phyloP scores from a whole-genome alignment of 1,140 invertebrate species.

The Drosophila funebris region DNA sequence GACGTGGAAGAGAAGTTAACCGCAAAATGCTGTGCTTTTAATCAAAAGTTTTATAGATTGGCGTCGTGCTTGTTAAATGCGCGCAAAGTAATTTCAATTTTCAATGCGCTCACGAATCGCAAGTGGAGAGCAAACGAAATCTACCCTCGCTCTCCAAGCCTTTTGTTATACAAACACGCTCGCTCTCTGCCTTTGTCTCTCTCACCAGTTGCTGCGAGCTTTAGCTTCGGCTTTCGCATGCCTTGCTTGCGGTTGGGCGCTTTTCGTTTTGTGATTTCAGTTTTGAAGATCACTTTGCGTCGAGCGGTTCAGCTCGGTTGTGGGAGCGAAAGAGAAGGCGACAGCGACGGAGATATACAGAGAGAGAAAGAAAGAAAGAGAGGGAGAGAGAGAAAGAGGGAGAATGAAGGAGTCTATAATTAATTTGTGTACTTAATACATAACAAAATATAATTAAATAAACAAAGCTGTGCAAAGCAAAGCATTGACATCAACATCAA shows the following conservation, averaged over 20 bases:
- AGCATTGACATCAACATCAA: background rate
- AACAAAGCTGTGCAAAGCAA: constrained; percentile 35
- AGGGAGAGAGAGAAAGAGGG: background rate
- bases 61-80: constrained; percentile 59
- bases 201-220: constrained; percentile 46
- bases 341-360: background rate
- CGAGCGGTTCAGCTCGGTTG: constrained; percentile 28
- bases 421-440: constrained; percentile 61
- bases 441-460: constrained; percentile 54
- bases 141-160: background rate
- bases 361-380: background rate
- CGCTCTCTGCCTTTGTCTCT: constrained; percentile 8
- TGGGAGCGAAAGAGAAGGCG: constrained; percentile 9
- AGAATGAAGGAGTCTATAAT: constrained; percentile 25
- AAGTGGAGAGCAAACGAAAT: constrained; percentile 4
- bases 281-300: constrained; percentile 71
- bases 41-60: constrained; percentile 78
- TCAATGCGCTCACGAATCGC: constrained; percentile 23
- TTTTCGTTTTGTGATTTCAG: constrained; percentile 58
- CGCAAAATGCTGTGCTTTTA: constrained; percentile 63
- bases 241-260: constrained; percentile 31
- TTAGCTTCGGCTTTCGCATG: constrained; percentile 44
- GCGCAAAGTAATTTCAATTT: constrained; percentile 70
- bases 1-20: constrained; percentile 38
- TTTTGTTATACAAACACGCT: constrained; percentile 1